A percentile compares a stretch with the other conserved stretches of the same genome.
Conservation (phyloP, 2,113 vertebrate species). For the Coptodon rendalli region DNA sequence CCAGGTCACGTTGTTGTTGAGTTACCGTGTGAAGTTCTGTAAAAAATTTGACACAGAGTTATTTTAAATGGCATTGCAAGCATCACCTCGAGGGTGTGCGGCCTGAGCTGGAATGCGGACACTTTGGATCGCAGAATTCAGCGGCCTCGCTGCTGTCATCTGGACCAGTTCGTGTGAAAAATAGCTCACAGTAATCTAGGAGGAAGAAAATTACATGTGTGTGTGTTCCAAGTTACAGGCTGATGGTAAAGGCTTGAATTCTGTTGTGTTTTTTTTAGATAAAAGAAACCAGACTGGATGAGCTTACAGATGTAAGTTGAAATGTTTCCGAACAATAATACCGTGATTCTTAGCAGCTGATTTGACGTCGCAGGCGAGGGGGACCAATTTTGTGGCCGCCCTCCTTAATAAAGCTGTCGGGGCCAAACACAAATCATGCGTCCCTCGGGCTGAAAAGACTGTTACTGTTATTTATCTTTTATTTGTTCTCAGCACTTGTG, state of each 20-base stretch:
- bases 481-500: background rate
- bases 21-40: background rate
- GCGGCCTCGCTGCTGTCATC: rapidly evolving
- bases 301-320: background rate
- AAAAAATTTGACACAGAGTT: background rate
- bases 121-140: background rate
- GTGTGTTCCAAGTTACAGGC: background rate
- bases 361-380: background rate
- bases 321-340: background rate
- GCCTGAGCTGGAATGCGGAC: background rate
- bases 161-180: background rate
- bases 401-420: background rate
- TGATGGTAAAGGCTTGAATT: background rate
- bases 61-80: background rate
- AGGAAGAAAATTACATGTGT: background rate
- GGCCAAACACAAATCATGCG: background rate
- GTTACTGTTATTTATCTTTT: background rate
- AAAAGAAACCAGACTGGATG: background rate
- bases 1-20: background rate
- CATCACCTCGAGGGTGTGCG: background rate
- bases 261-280: background rate
- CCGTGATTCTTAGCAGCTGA: background rate
- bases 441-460: background rate
- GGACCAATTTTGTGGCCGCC: background rate
- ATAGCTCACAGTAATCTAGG: background rate